A percentile compares a stretch with the other conserved stretches of the same genome.
Evolutionary conservation across 2,797 vertebrate species (phyloP).

Genomic region (Rhyacichthys aspro): DNA sequence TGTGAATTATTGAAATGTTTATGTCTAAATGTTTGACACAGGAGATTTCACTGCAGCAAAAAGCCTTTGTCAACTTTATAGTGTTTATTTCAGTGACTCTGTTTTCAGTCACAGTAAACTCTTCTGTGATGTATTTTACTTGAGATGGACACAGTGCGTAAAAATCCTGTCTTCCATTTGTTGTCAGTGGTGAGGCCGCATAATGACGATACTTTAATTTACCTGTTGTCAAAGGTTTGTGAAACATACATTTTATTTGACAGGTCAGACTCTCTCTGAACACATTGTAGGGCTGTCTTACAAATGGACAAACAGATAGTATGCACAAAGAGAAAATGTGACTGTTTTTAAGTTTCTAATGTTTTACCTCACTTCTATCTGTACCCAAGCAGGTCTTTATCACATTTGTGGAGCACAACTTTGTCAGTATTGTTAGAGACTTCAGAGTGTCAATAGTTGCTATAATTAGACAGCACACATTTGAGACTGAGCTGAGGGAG

Average conservation of each 20-base stretch:
- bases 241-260: not conserved
- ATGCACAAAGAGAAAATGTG: slow-evolving; percentile 15
- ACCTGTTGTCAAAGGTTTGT: slow-evolving; percentile 5
- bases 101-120: slow-evolving; percentile 14
- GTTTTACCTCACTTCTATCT: slow-evolving; percentile 35
- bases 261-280: not conserved
- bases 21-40: slow-evolving; percentile 5
- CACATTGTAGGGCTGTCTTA: slow-evolving; percentile 9
- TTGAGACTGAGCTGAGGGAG: slow-evolving; percentile 18
- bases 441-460: slow-evolving; percentile 39
- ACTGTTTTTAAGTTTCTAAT: slow-evolving; percentile 16
- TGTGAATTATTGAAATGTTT: slow-evolving; percentile 6
- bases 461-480: slow-evolving; percentile 42
- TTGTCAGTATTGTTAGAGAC: slow-evolving; percentile 17
- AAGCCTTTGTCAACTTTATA: slow-evolving; percentile 19
- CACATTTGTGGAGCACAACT: not conserved
- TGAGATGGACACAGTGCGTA: slow-evolving; percentile 4
- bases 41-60: not conserved
- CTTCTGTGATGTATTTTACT: not conserved
- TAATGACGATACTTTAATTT: not conserved
- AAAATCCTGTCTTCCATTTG: slow-evolving; percentile 48
- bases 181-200: slow-evolving; percentile 17
- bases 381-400: slow-evolving; percentile 4
- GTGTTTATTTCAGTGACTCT: not conserved
- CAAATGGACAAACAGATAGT: slow-evolving; percentile 26